Conservation (phyloP, 1,140 invertebrate species). For the Aporrectodea caliginosa region DNA sequence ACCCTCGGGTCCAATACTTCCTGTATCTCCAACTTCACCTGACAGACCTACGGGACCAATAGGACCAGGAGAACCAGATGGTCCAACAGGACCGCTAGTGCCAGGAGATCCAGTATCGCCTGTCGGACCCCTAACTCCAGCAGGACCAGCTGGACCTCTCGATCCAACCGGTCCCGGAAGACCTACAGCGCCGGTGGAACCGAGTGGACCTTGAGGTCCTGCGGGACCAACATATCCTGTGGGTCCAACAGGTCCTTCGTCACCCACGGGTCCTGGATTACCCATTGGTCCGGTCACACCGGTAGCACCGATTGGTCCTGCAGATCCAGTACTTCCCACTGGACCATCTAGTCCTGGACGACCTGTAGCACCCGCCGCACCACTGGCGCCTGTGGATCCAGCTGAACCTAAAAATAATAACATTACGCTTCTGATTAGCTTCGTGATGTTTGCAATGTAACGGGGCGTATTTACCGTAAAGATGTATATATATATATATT, state of each 20-base stretch:
- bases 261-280: background rate
- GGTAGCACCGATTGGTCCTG: slow-evolving; percentile 22
- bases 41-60: background rate
- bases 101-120: slow-evolving; percentile 35
- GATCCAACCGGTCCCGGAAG: slow-evolving; percentile 23
- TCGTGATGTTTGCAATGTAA: no score
- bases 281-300: slow-evolving; percentile 23
- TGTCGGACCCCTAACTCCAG: slow-evolving; percentile 31
- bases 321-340: no score
- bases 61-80: slow-evolving; percentile 8
- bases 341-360: no score
- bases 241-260: background rate
- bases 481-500: no score
- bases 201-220: slow-evolving; percentile 25
- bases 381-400: slow-evolving; percentile 25
- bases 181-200: slow-evolving; percentile 27
- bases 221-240: background rate
- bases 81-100: background rate
- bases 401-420: slow-evolving; percentile 33
- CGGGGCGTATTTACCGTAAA: no score
- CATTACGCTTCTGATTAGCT: no score
- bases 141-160: slow-evolving; percentile 4
- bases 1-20: slow-evolving; percentile 1
- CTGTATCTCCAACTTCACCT: slow-evolving; percentile 14
- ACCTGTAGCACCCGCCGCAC: no score